phyloP scores from a whole-genome alignment of 2,113 vertebrate species.

The Psophia crepitans region DNA sequence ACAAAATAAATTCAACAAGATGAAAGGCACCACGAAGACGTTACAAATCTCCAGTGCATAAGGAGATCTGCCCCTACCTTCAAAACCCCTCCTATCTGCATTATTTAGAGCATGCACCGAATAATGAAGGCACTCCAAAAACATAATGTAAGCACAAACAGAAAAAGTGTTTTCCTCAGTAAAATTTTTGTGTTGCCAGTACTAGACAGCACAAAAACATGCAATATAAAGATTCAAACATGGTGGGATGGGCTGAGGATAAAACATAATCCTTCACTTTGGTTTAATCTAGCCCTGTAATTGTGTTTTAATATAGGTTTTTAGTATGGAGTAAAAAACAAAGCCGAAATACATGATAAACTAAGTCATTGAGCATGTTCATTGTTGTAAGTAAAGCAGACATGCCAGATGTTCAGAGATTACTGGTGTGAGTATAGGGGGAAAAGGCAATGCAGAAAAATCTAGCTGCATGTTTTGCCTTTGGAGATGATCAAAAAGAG shows the following conservation, averaged over 20 bases:
- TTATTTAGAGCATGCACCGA: background rate
- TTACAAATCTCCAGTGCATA: background rate
- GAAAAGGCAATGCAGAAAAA: background rate
- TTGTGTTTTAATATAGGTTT: background rate
- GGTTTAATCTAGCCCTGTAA: background rate
- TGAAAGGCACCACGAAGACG: background rate
- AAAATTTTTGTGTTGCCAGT: background rate
- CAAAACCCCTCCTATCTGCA: background rate
- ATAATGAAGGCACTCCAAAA: background rate
- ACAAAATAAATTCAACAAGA: background rate
- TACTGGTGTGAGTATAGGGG: background rate
- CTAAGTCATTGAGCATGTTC: background rate
- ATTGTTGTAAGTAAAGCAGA: background rate
- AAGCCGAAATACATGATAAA: conserved; percentile 15
- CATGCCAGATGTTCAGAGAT: conserved; percentile 14
- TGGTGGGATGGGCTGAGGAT: background rate
- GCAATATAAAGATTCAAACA: background rate
- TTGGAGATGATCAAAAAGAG: background rate
- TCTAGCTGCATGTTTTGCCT: background rate
- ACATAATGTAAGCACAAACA: background rate
- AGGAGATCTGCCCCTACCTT: background rate
- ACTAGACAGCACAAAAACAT: background rate
- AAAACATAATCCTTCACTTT: background rate
- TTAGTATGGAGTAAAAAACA: background rate
- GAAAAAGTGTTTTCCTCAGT: background rate